Percentiles rank a stretch among this genome's conserved stretches.
phyloP scores from a whole-genome alignment of 2,113 vertebrate species.

The Oceanodroma tethys region DNA sequence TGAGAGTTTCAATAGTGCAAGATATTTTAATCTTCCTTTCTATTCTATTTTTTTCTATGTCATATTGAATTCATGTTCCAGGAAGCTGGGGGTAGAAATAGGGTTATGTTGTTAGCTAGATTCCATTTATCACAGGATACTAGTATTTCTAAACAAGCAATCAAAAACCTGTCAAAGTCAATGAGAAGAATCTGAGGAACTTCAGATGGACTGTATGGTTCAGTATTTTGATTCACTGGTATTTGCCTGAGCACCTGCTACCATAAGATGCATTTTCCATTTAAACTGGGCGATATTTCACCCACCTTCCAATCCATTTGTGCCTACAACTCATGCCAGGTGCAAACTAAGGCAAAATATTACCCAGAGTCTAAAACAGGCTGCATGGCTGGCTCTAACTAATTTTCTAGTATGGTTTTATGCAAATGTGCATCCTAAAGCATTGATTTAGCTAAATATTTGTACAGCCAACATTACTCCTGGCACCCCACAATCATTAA shows the following conservation, averaged over 20 bases:
- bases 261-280: not conserved
- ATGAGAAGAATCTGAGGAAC: not conserved
- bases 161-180: not conserved
- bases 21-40: not conserved
- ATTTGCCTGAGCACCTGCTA: not conserved
- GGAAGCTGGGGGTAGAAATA: not conserved
- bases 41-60: not conserved
- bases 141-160: not conserved
- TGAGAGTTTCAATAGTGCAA: not conserved
- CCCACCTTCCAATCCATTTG: not conserved
- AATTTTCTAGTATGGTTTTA: not conserved
- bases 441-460: not conserved
- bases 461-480: not conserved
- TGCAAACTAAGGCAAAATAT: conserved; percentile 18
- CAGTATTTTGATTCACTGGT: not conserved
- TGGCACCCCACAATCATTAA: not conserved
- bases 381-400: not conserved
- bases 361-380: not conserved
- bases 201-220: not conserved
- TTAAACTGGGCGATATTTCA: not conserved
- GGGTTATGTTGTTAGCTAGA: not conserved
- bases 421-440: not conserved
- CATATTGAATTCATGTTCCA: not conserved
- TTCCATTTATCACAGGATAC: not conserved
- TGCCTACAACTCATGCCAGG: not conserved